Conservation (phyloP, 2,113 vertebrate genomes). For the Eulemur macaco region DNA sequence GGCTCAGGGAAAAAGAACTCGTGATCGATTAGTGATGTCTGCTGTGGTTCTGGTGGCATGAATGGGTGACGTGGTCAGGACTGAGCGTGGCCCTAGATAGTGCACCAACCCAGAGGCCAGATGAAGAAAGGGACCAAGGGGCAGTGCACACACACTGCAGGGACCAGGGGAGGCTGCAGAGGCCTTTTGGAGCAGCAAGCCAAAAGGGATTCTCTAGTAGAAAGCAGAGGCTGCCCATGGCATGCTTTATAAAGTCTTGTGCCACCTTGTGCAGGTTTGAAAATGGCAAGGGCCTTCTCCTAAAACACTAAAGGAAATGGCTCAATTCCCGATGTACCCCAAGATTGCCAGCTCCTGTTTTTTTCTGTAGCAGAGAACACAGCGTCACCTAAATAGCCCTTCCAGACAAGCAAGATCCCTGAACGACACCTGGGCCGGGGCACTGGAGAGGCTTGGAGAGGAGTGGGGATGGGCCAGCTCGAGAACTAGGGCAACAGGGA, state of each 20-base stretch:
- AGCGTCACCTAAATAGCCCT: not conserved
- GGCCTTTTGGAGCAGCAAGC: not conserved
- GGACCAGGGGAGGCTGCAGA: not conserved
- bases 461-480: rapidly evolving
- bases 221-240: not conserved
- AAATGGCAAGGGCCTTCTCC: not conserved
- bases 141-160: not conserved
- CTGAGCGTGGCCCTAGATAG: not conserved
- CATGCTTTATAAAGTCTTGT: not conserved
- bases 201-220: not conserved
- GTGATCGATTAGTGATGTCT: not conserved
- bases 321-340: not conserved
- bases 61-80: not conserved
- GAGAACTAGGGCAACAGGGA: not conserved
- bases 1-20: not conserved
- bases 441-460: not conserved
- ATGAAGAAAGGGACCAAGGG: not conserved
- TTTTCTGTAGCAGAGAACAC: not conserved
- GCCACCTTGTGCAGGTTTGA: not conserved
- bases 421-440: not conserved
- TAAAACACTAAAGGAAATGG: not conserved
- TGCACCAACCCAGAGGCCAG: not conserved
- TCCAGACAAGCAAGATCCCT: not conserved
- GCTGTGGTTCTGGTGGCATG: not conserved
- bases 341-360: not conserved